Percentiles rank a stretch among this genome's conserved stretches.
Conservation (phyloP, 2,888 invertebrate genomes). For the Epicampocera succincta region DNA sequence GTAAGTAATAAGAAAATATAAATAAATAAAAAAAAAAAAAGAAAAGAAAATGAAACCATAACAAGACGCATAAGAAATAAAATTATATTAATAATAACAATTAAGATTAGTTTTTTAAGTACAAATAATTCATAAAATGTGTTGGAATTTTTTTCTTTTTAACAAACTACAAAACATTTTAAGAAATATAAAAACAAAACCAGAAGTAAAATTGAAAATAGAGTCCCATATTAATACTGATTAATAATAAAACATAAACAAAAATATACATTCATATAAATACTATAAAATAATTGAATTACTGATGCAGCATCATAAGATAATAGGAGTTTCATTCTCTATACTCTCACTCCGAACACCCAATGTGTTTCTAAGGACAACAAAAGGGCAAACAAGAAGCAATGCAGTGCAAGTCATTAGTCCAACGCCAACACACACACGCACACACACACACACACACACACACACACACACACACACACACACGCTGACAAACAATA, state of each 20-base stretch:
- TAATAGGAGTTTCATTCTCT: slow-evolving; percentile 33
- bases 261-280: neutral
- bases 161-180: slow-evolving; percentile 58
- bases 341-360: slow-evolving; percentile 7
- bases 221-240: slow-evolving; percentile 48
- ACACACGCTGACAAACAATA: slow-evolving; percentile 17
- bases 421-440: slow-evolving; percentile 9
- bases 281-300: neutral
- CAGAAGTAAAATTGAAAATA: neutral
- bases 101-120: slow-evolving; percentile 69
- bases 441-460: slow-evolving; percentile 16
- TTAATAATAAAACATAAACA: slow-evolving; percentile 5
- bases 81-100: slow-evolving; percentile 48
- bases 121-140: slow-evolving; percentile 71
- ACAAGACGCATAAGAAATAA: slow-evolving; percentile 34
- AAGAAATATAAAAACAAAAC: slow-evolving; percentile 57
- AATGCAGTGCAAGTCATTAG: slow-evolving; percentile 40
- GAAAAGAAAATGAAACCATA: slow-evolving; percentile 33
- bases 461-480: slow-evolving; percentile 9
- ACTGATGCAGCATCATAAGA: slow-evolving; percentile 11
- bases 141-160: slow-evolving; percentile 46
- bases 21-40: slow-evolving; percentile 69
- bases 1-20: slow-evolving; percentile 49
- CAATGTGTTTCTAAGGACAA: slow-evolving; percentile 59
- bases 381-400: slow-evolving; percentile 46